Conservation (phyloP, 1,140 invertebrate genomes). For the Saccostrea echinata region DNA sequence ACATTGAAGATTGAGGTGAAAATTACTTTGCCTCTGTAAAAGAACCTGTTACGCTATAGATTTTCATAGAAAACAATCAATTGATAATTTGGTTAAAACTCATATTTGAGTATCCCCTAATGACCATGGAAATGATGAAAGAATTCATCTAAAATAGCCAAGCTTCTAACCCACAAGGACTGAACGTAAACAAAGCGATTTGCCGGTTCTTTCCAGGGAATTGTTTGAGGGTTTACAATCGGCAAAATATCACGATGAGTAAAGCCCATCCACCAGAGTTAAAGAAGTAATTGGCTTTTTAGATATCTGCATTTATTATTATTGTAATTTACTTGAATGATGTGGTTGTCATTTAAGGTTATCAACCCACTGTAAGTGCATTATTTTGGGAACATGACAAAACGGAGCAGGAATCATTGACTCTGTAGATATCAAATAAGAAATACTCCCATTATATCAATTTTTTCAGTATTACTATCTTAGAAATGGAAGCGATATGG, state of each 20-base stretch:
- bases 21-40: background rate
- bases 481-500: too few species aligned
- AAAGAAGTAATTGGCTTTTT: constrained; percentile 81
- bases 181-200: constrained; percentile 31
- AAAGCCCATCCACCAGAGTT: constrained; percentile 84
- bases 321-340: too few species aligned
- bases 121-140: background rate
- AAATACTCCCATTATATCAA: too few species aligned
- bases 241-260: constrained; percentile 80
- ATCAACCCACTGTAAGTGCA: too few species aligned
- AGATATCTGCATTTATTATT: background rate
- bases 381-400: too few species aligned
- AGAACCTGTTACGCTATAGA: background rate
- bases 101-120: background rate
- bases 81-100: background rate
- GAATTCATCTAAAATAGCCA: background rate
- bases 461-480: too few species aligned
- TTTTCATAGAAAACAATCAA: background rate
- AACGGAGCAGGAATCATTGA: too few species aligned
- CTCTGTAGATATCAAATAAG: too few species aligned
- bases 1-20: background rate
- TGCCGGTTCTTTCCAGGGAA: background rate
- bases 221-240: constrained; percentile 30
- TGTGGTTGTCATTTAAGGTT: too few species aligned
- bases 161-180: background rate